Base-by-base conservation (phyloP, 2,797 vertebrate genomes). In the Pterois miles region DNA sequence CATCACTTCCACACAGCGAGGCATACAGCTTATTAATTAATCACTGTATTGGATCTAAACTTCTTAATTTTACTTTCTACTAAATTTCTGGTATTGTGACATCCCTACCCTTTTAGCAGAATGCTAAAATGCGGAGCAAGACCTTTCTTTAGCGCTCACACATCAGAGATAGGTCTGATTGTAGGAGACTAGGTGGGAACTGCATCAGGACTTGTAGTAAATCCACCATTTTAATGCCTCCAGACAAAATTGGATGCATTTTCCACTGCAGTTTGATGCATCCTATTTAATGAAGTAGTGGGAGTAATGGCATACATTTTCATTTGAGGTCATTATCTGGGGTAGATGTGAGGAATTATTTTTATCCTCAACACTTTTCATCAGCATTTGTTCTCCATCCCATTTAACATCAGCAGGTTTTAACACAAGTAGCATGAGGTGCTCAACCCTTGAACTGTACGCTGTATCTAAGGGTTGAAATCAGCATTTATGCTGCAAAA, bases 391-490 rank as follows among this genome's bases (percentile, higher is more conserved):
- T 64, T 72, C 67, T 78, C 22, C 27, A 70, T 38, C 56, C 9
- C 20, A 58, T 78, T 83, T 57, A 65, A 63, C 60, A 72, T 57
- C 54, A 59, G 48, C 18, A 22, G 57, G 29, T 68, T 86, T 81
- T 34, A 76, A 46, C 60, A 62, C 2, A 43, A 40, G 46, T 54
- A 48, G 22, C 65, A 72, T n/a, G 43, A 66, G n/a, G 57, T 65
- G 52, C 79, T 76, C 83, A 84, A 76, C 86, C 64, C 74, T 65
- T 40, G 38, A 82, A 82, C 86, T 81, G 40, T 56, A 80, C 2
- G 5, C 68, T 65, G 22, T 27, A 59, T 82, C 60, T 60, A 52
- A 78, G 36, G 31, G 18, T 48, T 52, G 33, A 86, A 85, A 81
- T 91, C 71, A 86, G 57, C 58, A 66, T 62, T 81, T 50, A 43